Evolutionary conservation across 2,888 invertebrate genomes (phyloP).

Genomic region (Hypena proboscidalis): DNA sequence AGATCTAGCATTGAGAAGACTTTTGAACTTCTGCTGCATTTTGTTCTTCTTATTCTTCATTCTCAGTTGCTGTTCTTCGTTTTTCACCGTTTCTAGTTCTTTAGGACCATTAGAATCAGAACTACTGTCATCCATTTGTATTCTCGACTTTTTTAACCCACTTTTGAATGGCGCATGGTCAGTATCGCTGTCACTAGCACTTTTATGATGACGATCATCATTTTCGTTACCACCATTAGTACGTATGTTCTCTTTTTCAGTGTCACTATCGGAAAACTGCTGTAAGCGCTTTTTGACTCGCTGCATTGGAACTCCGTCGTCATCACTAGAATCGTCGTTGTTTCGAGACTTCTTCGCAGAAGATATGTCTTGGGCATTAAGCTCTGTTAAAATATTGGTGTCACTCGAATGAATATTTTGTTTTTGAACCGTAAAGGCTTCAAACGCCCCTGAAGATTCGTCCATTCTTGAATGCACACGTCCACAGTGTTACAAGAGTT

Average conservation of each 20-base stretch:
- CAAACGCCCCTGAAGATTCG: neutral
- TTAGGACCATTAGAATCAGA: conserved; percentile 38
- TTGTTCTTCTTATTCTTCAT: conserved; percentile 65
- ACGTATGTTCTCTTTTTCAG: conserved; percentile 48
- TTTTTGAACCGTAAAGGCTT: neutral
- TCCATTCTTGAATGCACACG: too few species aligned
- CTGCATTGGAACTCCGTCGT: conserved; percentile 40
- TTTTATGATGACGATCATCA: neutral
- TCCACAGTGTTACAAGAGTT: too few species aligned
- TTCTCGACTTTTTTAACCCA: conserved; percentile 34
- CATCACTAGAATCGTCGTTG: conserved; percentile 35
- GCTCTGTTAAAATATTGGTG: conserved; percentile 5
- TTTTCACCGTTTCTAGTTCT: conserved; percentile 34
- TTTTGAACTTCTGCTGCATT: conserved; percentile 68
- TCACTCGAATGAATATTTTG: neutral
- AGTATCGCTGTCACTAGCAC: conserved; percentile 23
- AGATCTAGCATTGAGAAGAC: conserved; percentile 50
- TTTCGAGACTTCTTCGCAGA: neutral
- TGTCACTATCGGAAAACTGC: conserved; percentile 62
- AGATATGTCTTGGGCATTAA: conserved; percentile 9
- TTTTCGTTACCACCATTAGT: neutral
- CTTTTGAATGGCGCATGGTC: conserved; percentile 24
- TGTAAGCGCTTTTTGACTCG: conserved; percentile 51
- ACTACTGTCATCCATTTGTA: conserved; percentile 20
- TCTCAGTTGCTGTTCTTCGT: conserved; percentile 55